Conservation (phyloP, 2,888 invertebrate species). For the Agriopis leucophaearia region DNA sequence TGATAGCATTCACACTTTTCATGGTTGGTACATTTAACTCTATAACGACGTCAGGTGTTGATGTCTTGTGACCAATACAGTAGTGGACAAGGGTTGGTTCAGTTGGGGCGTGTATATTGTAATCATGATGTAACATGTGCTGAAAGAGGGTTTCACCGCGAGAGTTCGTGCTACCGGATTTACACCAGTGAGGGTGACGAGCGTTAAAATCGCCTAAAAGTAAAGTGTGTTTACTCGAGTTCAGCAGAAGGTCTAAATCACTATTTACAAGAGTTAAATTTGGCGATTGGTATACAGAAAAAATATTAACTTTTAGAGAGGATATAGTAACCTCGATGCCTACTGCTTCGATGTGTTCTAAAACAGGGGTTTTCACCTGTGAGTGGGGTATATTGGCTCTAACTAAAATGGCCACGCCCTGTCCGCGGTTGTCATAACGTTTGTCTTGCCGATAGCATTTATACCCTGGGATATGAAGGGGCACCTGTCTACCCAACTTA, state of each 20-base stretch:
- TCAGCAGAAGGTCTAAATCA: constrained; percentile 5
- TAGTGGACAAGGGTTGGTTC: constrained; percentile 8
- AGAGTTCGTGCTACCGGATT: not conserved
- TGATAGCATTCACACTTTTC: no score
- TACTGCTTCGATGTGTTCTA: constrained; percentile 3
- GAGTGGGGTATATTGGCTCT: constrained; percentile 15
- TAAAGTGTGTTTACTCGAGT: not conserved
- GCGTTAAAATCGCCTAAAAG: constrained; percentile 9
- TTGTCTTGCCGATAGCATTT: constrained; percentile 16
- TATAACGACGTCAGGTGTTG: constrained; percentile 1
- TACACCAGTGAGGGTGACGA: constrained; percentile 10
- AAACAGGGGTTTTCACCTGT: not conserved
- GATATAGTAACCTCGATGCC: constrained; percentile 1
- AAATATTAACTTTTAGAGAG: not conserved
- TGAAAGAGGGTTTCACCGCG: not conserved
- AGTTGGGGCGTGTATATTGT: not conserved
- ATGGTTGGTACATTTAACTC: no score
- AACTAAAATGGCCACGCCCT: constrained; percentile 17
- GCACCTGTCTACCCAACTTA: not conserved
- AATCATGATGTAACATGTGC: not conserved
- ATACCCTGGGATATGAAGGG: constrained; percentile 7
- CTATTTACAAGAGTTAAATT: not conserved
- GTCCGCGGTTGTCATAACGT: not conserved
- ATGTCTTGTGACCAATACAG: not conserved
- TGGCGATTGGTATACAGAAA: constrained; percentile 15